Percentiles rank a stretch among this genome's conserved stretches.
These are phyloP conservation scores for Spheniscus humboldti DNA, from an alignment of 2,797 vertebrate genomes.

Conservation along the genomic window DNA sequence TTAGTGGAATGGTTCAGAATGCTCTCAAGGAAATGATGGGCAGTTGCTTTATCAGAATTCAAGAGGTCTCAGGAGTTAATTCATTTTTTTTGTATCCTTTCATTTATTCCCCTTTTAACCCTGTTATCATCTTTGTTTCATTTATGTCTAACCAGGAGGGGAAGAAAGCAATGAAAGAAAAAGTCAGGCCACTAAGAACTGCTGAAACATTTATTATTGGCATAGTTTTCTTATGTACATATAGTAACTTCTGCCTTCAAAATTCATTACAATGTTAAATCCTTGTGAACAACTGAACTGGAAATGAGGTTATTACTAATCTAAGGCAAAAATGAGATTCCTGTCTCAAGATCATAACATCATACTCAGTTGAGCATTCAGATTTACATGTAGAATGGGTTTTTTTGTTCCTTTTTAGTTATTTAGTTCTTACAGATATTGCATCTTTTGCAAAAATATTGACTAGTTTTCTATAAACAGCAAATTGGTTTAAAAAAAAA, in stretches of 20 bases:
- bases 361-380: background rate
- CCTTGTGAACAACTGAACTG: background rate
- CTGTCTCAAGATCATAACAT: background rate
- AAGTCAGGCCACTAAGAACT: background rate
- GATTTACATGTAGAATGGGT: background rate
- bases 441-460: background rate
- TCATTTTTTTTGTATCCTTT: background rate
- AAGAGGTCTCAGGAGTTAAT: background rate
- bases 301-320: background rate
- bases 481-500: background rate
- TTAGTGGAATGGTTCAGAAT: background rate
- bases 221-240: background rate
- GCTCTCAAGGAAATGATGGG: background rate
- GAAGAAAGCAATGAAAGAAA: background rate
- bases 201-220: background rate
- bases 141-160: background rate
- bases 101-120: background rate
- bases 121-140: background rate
- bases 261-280: background rate
- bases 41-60: background rate
- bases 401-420: background rate
- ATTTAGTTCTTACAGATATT: background rate
- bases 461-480: background rate
- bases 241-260: background rate
- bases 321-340: background rate